Evolutionary conservation across 2,888 invertebrate species (phyloP), one percentile per base, ranked within the genome.

Genomic region (Xanthorhoe designata): DNA sequence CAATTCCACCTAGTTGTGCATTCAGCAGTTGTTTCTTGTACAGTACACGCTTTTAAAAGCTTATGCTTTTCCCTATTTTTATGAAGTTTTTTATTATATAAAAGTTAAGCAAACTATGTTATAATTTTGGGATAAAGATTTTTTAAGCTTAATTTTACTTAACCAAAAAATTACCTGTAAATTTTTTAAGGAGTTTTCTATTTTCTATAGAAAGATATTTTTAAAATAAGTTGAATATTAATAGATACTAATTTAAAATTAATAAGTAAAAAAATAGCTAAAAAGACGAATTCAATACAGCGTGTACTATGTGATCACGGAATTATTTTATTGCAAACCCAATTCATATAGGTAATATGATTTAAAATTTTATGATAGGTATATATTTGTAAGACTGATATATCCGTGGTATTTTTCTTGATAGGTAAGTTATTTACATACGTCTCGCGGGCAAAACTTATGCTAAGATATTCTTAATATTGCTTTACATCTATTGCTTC

Each of bases 1-100:
- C 92, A 93, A 92, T 92, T 92, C 92, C 92, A 86, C 80, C 75
- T 74, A 64, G 64, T 85, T 78, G 92, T 92, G 92, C 92, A 92
- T 89, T 79, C 68, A 89, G 90, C 92, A 92, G 92, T 88, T 78
- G 75, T 76, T 78, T 52, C 18, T 32, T 35, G 1, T 15, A 17
- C 17, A 47, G 47, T 42, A 42, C 42, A 13, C n/a, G 42, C 10
- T 13, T 2, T 32, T n/a, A n/a, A n/a, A n/a, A n/a, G n/a, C n/a
- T n/a, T n/a, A n/a, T n/a, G n/a, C n/a, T n/a, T n/a, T n/a, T n/a
- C n/a, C n/a, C n/a, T n/a, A n/a, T n/a, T n/a, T n/a, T n/a, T n/a
- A n/a, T n/a, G n/a, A n/a, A n/a, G n/a, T n/a, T n/a, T n/a, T n/a
- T n/a, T n/a, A n/a, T n/a, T n/a, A n/a, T n/a, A 24, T 24, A 24